Evolutionary conservation across 2,888 invertebrate species (phyloP), one percentile per base, ranked within the genome.

Genomic region (Charanyca ferruginea): DNA sequence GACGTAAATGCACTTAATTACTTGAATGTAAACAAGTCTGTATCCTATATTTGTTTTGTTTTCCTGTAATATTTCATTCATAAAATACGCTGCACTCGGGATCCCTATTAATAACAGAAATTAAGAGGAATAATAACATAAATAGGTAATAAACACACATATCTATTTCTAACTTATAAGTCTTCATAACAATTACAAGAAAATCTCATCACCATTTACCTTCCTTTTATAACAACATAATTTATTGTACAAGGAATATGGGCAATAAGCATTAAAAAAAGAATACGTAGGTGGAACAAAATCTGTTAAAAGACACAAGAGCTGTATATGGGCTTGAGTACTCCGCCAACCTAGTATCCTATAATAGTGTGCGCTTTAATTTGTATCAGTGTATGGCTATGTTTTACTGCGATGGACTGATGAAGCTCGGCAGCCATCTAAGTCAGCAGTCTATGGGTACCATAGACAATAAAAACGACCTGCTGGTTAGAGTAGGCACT

Each of bases 61-160:
- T 82, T 80, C 81, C 81, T 80, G 59, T 63, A 63, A 68, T 72
- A 78, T 72, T 78, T 80, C 69, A 82, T 81, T 78, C 69, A 82
- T 76, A 71, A 81, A 78, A 58, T 65, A 51, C 45, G 57, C 35
- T 51, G 66, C 13, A 45, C 23, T 44, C 16, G 41, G 38, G 25
- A 54, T 75, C 13, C 38, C 16, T 38, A 68, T 66, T 54, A 51
- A 77, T 75, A 76, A 75, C 45, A 74, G 5, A 60, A 52, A 49
- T 55, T 79, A 76, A 65, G 25, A n/a, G 66, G 60, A 81, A 78
- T 65, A 58, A 66, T 58, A 60, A 61, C 35, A 68, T 47, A 53
- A 73, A 70, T 65, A 77, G 45, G 45, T 55, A 47, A 62, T 55
- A 49, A 59, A 53, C 49, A 59, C 53, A 13, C 20, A 1, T 32